phyloP scores from a whole-genome alignment of 53 echinoderm and acorn worm species.

The Astropecten irregularis region DNA sequence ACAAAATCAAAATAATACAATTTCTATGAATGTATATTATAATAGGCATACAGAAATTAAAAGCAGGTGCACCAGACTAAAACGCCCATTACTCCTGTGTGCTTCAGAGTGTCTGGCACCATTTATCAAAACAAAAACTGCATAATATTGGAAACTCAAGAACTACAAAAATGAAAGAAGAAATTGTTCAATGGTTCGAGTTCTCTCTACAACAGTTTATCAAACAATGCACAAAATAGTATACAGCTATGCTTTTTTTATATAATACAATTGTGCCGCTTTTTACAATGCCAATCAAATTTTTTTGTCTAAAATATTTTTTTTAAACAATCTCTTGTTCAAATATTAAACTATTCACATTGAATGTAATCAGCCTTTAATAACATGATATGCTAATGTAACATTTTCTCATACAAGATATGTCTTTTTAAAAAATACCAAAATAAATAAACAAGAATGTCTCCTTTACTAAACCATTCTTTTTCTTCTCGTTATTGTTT shows the following conservation, averaged over 20 bases:
- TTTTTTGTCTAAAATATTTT: slow-evolving; percentile 49
- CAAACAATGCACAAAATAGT: slow-evolving; percentile 55
- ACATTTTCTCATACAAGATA: neutral
- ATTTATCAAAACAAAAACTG: neutral
- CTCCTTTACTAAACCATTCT: neutral
- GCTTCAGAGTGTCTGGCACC: slow-evolving; percentile 40
- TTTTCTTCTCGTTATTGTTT: neutral
- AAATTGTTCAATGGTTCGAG: neutral
- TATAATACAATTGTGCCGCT: slow-evolving; percentile 59
- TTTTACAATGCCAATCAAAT: slow-evolving; percentile 47
- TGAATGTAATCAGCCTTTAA: slow-evolving; percentile 13
- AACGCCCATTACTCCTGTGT: neutral
- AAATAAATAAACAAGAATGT: neutral
- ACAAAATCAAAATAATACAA: neutral
- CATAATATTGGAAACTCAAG: slow-evolving; percentile 23
- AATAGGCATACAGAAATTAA: slow-evolving; percentile 39
- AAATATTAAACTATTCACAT: slow-evolving; percentile 60
- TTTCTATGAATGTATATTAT: slow-evolving; percentile 16
- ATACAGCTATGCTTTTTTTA: slow-evolving; percentile 52
- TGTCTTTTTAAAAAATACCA: neutral
- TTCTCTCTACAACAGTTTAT: slow-evolving; percentile 55
- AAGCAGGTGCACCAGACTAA: slow-evolving; percentile 48
- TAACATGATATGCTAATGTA: no score
- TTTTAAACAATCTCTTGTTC: slow-evolving; percentile 50
- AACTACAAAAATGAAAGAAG: neutral